Base-by-base conservation (phyloP, 2,888 invertebrate species). In the Agrenia bidenticulata region DNA sequence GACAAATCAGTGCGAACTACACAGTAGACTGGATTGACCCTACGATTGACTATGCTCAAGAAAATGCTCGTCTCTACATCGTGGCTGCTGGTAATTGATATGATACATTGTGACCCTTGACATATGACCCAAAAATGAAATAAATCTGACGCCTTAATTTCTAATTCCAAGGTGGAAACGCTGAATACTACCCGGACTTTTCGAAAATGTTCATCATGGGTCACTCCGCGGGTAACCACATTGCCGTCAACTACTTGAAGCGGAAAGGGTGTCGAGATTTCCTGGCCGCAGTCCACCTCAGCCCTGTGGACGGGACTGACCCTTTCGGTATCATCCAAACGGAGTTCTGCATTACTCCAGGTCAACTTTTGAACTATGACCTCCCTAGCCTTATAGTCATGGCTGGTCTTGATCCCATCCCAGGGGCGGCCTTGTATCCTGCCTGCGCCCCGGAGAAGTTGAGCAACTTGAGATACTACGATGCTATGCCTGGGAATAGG, bases 281-380 rank as follows among this genome's bases (percentile, higher is more conserved):
- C 61, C 56, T 67, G 26, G 76, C 73, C 23, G 49, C 62, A 24
- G 63, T 73, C 24, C 62, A 75, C 2, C 58, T 75, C 15, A 75
- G 73, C 54, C 77, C 77, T 0, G 77, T 77, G 11, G 77, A 77
- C 51, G 77, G 77, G 1, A 64, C 70, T 0, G 73, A 73, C 60
- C 73, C 74, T 9, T 67, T 62, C 42, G 75, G 76, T 13, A 39
- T 73, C 19, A 27, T 69, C 4, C 60, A 63, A 19, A 66, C 61
- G 1, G 66, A 69, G 7, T 77, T 59, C 66, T 72, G 72, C 60
- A 77, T 76, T 26, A 67, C 62, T 2, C 75, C 74, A 0, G 74
- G 74, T 2, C 26, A 68, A 37, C 56, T 64, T 15, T 66, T 77
- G 37, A 73, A 74, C 57, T 77, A 66, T 49, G 55, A 62, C 19